Conservation (phyloP, 2,113 vertebrate species). For the Heterocephalus glaber region DNA sequence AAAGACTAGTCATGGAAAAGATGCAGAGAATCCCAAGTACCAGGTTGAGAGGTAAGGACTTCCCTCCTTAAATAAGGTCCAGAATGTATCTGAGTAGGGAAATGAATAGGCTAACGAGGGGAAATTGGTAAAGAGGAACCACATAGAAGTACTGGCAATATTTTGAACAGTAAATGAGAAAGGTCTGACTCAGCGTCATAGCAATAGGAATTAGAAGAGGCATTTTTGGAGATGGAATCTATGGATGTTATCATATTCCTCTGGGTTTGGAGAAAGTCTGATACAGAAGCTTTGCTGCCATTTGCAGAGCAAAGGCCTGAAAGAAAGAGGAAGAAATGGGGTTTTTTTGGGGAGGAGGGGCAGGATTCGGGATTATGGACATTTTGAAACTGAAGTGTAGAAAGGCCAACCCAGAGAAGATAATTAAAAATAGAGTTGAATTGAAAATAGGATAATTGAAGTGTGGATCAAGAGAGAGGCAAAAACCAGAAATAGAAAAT, state of each 20-base stretch:
- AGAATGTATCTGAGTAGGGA: background rate
- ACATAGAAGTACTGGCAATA: background rate
- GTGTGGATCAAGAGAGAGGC: background rate
- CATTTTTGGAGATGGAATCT: background rate
- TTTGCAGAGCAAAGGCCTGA: background rate
- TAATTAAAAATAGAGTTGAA: background rate
- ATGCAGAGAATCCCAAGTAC: background rate
- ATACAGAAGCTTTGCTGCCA: background rate
- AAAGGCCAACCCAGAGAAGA: background rate
- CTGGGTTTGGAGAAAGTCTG: background rate
- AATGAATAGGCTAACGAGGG: background rate
- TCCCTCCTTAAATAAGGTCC: background rate
- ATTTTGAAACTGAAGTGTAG: background rate
- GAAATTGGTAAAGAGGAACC: background rate
- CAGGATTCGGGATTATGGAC: background rate
- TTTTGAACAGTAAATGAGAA: conserved; percentile 29
- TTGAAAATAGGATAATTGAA: background rate
- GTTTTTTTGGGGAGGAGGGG: no score
- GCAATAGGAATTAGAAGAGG: background rate
- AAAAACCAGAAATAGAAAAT: background rate
- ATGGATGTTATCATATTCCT: background rate
- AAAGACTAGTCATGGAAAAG: background rate
- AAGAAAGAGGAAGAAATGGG: background rate
- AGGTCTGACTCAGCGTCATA: background rate
- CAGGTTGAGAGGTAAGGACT: background rate